A percentile compares a stretch with the other conserved stretches of the same genome.
phyloP scores from a whole-genome alignment of 2,797 vertebrate genomes.

The Dicrostonyx torquatus region DNA sequence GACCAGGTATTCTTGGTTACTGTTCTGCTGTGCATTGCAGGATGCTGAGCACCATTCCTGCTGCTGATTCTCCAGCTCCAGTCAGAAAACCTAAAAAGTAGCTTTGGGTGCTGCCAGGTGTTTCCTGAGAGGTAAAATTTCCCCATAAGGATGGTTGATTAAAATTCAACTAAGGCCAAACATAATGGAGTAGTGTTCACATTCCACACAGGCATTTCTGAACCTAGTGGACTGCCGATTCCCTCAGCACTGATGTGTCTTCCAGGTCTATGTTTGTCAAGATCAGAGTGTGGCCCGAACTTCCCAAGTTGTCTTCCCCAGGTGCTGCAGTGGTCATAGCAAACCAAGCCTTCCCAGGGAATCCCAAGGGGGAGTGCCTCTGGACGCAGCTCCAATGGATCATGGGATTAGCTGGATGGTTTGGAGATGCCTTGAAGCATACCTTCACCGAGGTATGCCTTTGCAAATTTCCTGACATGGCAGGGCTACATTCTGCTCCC shows the following conservation, averaged over 20 bases:
- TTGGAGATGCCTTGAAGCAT: background rate
- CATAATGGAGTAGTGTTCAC: background rate
- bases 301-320: background rate
- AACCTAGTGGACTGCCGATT: background rate
- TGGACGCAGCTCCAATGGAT: background rate
- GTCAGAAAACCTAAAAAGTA: background rate
- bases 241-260: slow-evolving; percentile 7
- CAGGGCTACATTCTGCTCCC: slow-evolving; percentile 4
- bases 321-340: background rate
- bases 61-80: background rate
- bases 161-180: background rate
- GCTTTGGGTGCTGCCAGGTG: background rate
- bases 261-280: background rate
- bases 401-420: background rate
- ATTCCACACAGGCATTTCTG: background rate
- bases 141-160: background rate
- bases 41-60: background rate
- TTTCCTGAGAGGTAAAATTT: background rate
- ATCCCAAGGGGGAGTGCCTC: background rate
- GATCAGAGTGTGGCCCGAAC: background rate
- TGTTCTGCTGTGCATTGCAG: background rate
- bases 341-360: background rate
- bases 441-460: background rate
- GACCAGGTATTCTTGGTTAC: background rate
- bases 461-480: slow-evolving; percentile 28